Percentiles rank a stretch among this genome's conserved stretches.
Evolutionary conservation across 2,888 invertebrate species (phyloP).

Genomic region (Synanthedon vespiformis): DNA sequence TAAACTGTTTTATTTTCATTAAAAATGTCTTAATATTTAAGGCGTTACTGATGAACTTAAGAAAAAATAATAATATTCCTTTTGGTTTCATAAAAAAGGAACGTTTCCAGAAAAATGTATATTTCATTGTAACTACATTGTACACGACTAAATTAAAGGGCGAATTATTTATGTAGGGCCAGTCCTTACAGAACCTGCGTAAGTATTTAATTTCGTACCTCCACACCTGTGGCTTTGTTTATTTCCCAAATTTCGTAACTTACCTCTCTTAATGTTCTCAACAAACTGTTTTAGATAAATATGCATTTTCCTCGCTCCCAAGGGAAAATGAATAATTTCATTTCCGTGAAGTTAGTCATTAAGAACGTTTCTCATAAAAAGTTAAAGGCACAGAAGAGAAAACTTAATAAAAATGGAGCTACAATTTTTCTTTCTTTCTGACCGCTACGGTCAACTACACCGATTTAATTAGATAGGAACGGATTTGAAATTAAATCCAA

Average conservation of each 20-base stretch:
- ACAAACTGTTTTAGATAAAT: conserved; percentile 25
- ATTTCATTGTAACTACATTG: neutral
- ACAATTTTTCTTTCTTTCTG: no score
- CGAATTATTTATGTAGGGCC: conserved; percentile 40
- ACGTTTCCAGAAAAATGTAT: neutral
- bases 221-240: conserved; percentile 58
- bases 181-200: conserved; percentile 13
- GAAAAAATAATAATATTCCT: no score
- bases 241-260: conserved; percentile 34
- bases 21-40: no score
- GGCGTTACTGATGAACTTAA: no score
- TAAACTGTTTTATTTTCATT: no score
- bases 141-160: conserved; percentile 26
- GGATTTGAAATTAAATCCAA: no score
- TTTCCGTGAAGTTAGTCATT: neutral
- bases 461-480: no score
- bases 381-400: no score
- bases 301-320: conserved; percentile 4
- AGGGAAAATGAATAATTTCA: neutral
- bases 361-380: no score
- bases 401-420: no score
- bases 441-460: no score
- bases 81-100: no score
- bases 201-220: conserved; percentile 39
- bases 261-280: conserved; percentile 20